These are phyloP conservation scores for Auanema sp. DNA, from an alignment of 2,888 invertebrate species.

Conservation along the genomic window DNA sequence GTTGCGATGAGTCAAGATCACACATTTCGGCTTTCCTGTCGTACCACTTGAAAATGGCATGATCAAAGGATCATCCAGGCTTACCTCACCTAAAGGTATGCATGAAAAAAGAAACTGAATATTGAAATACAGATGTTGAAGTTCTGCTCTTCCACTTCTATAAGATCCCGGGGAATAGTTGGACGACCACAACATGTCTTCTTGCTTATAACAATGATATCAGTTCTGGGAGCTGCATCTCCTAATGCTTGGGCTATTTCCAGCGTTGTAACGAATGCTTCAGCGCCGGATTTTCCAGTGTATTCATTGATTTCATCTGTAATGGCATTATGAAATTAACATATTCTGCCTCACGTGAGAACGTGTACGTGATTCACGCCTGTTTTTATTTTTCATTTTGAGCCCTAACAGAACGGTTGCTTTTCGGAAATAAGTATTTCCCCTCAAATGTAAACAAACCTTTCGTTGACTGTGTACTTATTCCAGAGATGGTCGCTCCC, in stretches of 20 bases:
- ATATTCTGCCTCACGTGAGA: neutral
- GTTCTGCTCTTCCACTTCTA: slow-evolving; percentile 3
- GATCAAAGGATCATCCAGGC: slow-evolving; percentile 30
- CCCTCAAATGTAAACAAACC: slow-evolving; percentile 18
- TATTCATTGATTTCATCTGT: slow-evolving; percentile 24
- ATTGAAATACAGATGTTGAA: neutral
- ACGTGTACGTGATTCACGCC: neutral
- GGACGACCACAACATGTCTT: slow-evolving; percentile 10
- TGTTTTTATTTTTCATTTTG: neutral
- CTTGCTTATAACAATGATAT: neutral
- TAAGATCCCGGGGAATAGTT: slow-evolving; percentile 8
- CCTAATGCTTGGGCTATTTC: neutral
- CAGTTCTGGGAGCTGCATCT: neutral
- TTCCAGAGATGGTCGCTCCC: slow-evolving; percentile 44
- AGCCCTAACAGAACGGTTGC: too few relatives aligned
- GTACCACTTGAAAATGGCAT: slow-evolving; percentile 57
- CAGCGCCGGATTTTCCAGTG: slow-evolving; percentile 13
- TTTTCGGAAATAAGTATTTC: too few relatives aligned
- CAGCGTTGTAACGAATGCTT: neutral
- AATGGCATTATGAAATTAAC: neutral
- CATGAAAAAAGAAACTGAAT: too few relatives aligned
- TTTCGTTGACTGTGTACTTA: slow-evolving; percentile 30
- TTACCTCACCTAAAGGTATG: slow-evolving; percentile 13
- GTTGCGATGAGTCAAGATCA: slow-evolving; percentile 54
- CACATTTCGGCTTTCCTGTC: slow-evolving; percentile 54